Base-by-base conservation (phyloP, 2,888 invertebrate species). In the Dynastes tityus region DNA sequence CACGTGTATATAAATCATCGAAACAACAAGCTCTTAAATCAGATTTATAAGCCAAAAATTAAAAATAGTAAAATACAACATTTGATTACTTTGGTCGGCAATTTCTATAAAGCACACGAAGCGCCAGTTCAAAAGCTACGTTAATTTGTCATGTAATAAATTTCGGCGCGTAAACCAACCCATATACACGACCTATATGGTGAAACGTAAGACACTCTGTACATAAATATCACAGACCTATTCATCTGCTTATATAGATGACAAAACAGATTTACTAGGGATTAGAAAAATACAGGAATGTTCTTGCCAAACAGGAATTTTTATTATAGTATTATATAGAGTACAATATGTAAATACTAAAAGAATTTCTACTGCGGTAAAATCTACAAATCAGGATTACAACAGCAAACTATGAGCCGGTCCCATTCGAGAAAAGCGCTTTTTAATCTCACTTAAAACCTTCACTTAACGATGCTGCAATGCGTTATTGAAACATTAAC, bases 111-210 rank as follows among this genome's bases (percentile, higher is more conserved):
- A 71, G 2, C 37, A 55, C 55, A 71, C 58, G 53, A 71, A 71
- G 29, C 37, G 37, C 55, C 37, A 55, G 32, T 55, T 16, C 32
- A 51, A 71, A 22, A 37, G 58, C 55, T 55, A 53, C 37, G 16
- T 53, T 71, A 53, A 71, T 55, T 71, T 71, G 37, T 71, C 71
- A 71, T 37, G 71, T 71, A 55, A 71, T 71, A 71, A 71, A 71
- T 71, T 71, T 55, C 71, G 32, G 55, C 8, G 29, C 22, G 55
- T 53, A 71, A 71, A 71, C 37, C 71, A 53, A 71, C 53, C 71
- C 71, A 29, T 29, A 37, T 53, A 8, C 45, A 37, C 22, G 22
- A 51, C 27, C 51, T 29, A 51, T 55, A 13, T 32, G 32, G 55
- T 1, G 32, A 8, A 16, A 32, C 11, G 2, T 71, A 55, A 55